phyloP scores from a whole-genome alignment of 2,888 invertebrate genomes.

The Chydorus sphaericus region DNA sequence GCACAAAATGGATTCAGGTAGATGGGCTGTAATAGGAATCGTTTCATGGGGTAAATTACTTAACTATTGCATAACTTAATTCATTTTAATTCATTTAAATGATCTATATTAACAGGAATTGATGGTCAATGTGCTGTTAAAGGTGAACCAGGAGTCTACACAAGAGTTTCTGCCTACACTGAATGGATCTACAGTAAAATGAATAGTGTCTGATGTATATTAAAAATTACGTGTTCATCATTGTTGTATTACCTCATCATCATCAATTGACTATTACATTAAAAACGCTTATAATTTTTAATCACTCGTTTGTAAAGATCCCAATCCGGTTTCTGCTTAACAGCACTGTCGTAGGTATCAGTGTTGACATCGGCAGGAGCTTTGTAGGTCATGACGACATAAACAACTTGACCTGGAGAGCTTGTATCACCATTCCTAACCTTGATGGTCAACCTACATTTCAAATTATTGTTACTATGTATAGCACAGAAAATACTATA shows the following conservation, averaged over 20 bases:
- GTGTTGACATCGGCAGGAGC: background rate
- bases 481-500: no score
- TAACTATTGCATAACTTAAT: no score
- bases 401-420: constrained; percentile 4
- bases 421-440: constrained; percentile 3
- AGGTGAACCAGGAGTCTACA: constrained; percentile 15
- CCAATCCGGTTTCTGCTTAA: no score
- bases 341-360: background rate
- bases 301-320: no score
- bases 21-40: constrained; percentile 63
- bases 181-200: constrained; percentile 13
- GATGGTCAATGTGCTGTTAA: constrained; percentile 11
- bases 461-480: no score
- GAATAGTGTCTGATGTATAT: no score
- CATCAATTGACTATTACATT: no score
- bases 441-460: constrained; percentile 4
- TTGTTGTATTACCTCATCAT: no score
- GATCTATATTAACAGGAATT: no score
- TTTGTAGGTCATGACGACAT: constrained; percentile 7
- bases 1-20: constrained; percentile 51
- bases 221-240: no score
- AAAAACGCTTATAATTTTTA: no score
- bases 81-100: no score
- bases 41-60: constrained; percentile 62
- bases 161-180: constrained; percentile 14